A percentile compares a stretch with the other conserved stretches of the same genome.
phyloP scores from a whole-genome alignment of 2,888 invertebrate species.

The Cantharis rufa region DNA sequence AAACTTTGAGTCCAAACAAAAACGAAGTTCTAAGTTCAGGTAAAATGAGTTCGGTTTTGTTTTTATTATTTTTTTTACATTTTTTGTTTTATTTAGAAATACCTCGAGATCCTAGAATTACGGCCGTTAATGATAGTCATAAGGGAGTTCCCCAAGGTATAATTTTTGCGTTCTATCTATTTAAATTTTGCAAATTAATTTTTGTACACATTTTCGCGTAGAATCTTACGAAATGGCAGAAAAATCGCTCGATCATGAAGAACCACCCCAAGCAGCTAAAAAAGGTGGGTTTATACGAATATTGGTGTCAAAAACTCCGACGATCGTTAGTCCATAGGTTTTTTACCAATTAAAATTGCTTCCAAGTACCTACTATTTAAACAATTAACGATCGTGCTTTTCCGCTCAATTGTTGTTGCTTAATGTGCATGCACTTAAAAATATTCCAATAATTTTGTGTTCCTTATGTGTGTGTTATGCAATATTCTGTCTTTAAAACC shows the following conservation, averaged over 20 bases:
- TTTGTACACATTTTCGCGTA: background rate
- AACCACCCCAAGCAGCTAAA: constrained; percentile 43
- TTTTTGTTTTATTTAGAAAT: background rate
- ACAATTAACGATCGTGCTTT: background rate
- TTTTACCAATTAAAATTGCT: background rate
- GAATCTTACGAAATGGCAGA: constrained; percentile 34
- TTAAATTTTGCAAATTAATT: background rate
- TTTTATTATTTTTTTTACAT: background rate
- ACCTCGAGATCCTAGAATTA: background rate
- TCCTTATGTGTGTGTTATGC: background rate
- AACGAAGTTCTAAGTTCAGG: constrained; percentile 2
- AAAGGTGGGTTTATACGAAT: constrained; percentile 6
- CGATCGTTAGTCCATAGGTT: background rate
- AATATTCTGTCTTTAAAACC: background rate
- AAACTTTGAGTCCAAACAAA: background rate
- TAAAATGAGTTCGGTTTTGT: background rate
- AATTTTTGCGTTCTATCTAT: background rate
- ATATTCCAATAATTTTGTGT: background rate
- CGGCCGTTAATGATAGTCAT: background rate
- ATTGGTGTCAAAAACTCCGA: background rate
- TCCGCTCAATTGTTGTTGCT: background rate
- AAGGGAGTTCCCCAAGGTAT: background rate
- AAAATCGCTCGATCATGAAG: constrained; percentile 36
- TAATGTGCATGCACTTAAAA: background rate
- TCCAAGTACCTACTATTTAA: background rate